A percentile compares a stretch with the other conserved stretches of the same genome.
These are phyloP conservation scores for Eristalis arbustorum DNA, from an alignment of 2,888 invertebrate species.

Conservation along the genomic window DNA sequence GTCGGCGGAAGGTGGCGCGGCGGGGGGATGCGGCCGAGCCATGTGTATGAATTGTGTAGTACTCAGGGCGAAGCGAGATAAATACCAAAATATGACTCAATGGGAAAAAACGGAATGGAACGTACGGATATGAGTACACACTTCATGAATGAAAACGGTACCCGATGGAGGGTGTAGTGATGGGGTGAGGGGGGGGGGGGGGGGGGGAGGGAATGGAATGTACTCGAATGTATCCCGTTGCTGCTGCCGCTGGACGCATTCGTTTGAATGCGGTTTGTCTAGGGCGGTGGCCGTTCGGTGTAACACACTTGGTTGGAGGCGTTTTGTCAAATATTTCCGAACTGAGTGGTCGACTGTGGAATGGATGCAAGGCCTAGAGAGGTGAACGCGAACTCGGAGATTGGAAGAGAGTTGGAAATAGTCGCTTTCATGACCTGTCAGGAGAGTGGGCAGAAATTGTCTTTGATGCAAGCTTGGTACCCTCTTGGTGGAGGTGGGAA, in stretches of 20 bases:
- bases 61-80: slow-evolving; percentile 21
- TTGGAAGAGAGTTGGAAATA: too few species aligned
- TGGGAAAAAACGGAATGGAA: slow-evolving; percentile 48
- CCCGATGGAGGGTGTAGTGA: not conserved
- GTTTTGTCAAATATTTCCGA: slow-evolving; percentile 17
- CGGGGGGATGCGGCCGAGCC: not conserved
- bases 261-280: not conserved
- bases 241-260: not conserved
- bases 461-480: too few species aligned
- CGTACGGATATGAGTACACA: slow-evolving; percentile 21
- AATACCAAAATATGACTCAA: slow-evolving; percentile 64
- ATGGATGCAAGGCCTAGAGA: not conserved
- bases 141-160: slow-evolving; percentile 64
- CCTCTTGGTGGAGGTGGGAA: not conserved
- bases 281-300: slow-evolving; percentile 30
- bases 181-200: not conserved
- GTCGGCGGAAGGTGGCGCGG: not conserved
- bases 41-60: slow-evolving; percentile 22
- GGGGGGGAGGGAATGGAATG: not conserved
- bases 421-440: too few species aligned
- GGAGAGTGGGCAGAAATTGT: too few species aligned
- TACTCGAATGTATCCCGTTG: not conserved
- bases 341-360: not conserved
- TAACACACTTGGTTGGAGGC: not conserved
- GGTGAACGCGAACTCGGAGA: too few species aligned